These are phyloP conservation scores for Dioctria rufipes DNA, from an alignment of 2,888 invertebrate species.

Conservation along the genomic window DNA sequence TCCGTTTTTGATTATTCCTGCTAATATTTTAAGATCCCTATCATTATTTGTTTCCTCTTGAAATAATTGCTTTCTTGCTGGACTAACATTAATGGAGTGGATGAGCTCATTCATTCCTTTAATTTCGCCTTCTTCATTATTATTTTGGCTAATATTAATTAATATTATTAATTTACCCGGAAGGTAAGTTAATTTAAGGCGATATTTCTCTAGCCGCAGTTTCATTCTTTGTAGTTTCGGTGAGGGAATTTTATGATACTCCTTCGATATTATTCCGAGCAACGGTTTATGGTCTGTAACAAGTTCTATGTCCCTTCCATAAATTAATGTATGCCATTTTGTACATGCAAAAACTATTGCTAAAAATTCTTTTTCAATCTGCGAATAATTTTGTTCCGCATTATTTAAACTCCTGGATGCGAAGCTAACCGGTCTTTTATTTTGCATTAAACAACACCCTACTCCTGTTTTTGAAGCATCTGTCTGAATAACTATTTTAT, in stretches of 20 bases:
- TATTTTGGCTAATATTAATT: constrained; percentile 48
- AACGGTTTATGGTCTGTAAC: constrained; percentile 58
- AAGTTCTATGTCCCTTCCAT: constrained; percentile 57
- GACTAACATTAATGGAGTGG: neutral
- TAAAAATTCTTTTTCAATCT: neutral
- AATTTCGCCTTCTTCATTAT: constrained; percentile 53
- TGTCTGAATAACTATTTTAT: too few relatives aligned
- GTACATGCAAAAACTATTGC: constrained; percentile 60
- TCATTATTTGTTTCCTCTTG: constrained; percentile 38
- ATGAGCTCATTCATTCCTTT: neutral
- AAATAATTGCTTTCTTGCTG: constrained; percentile 43
- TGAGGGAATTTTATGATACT: constrained; percentile 58
- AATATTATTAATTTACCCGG: constrained; percentile 63
- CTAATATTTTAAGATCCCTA: constrained; percentile 12
- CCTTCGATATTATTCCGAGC: constrained; percentile 54
- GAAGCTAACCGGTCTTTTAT: too few relatives aligned
- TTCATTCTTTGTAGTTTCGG: constrained; percentile 60
- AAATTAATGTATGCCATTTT: constrained; percentile 61
- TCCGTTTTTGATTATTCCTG: constrained; percentile 46
- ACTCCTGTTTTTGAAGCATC: too few relatives aligned
- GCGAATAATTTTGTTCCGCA: neutral
- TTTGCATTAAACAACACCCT: too few relatives aligned
- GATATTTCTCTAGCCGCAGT: constrained; percentile 60
- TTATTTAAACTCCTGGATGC: too few relatives aligned
- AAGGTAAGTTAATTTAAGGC: constrained; percentile 59